These are phyloP conservation scores for Clarias macrocephalus DNA, from an alignment of 2,113 vertebrate species.

Conservation along the genomic window DNA sequence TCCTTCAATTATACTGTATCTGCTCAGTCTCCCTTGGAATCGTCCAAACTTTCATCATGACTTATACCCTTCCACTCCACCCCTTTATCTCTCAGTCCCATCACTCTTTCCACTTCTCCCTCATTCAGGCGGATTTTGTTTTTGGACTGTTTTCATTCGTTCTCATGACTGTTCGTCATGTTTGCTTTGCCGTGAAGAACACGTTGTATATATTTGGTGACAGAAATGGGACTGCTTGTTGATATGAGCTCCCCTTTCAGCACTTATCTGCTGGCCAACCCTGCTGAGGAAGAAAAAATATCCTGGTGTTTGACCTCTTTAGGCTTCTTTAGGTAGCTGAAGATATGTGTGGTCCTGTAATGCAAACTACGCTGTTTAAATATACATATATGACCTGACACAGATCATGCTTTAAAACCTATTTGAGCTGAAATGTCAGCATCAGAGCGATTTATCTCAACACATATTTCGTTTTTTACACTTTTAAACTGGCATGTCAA, in stretches of 20 bases:
- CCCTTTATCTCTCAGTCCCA: slow-evolving; percentile 1
- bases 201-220: slow-evolving; percentile 34
- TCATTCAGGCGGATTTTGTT: neutral
- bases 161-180: slow-evolving; percentile 1
- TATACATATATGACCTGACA: slow-evolving; percentile 6
- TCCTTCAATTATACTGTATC: slow-evolving; percentile 18
- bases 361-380: slow-evolving; percentile 31
- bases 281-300: slow-evolving; percentile 33
- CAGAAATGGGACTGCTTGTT: slow-evolving; percentile 43
- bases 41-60: slow-evolving; percentile 21
- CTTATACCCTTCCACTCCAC: neutral
- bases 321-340: slow-evolving; percentile 36
- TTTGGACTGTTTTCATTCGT: slow-evolving; percentile 35
- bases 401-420: neutral
- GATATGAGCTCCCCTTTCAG: slow-evolving; percentile 5
- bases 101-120: neutral
- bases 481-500: neutral
- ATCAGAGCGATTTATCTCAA: slow-evolving; percentile 27
- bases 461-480: slow-evolving; percentile 16
- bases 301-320: slow-evolving; percentile 36
- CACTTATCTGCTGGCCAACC: slow-evolving; percentile 40
- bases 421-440: slow-evolving; percentile 21
- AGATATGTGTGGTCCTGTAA: slow-evolving; percentile 46
- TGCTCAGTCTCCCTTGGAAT: slow-evolving; percentile 35
- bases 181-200: slow-evolving; percentile 31